phyloP scores from a whole-genome alignment of 2,797 vertebrate genomes.

The Takifugu ocellatus region DNA sequence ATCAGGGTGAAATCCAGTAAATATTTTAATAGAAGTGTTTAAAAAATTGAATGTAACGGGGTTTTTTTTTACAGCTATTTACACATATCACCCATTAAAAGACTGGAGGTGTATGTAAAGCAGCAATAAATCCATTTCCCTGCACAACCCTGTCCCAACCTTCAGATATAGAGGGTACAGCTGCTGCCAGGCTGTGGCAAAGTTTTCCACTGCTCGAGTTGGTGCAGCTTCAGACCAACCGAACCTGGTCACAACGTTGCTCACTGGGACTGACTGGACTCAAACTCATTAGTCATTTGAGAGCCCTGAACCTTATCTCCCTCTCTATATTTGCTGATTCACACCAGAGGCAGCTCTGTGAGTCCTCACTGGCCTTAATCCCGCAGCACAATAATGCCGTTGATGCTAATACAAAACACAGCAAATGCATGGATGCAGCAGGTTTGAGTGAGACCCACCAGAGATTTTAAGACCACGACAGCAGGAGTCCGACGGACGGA shows the following conservation, averaged over 20 bases:
- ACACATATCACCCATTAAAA: too few species aligned
- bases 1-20: constrained; percentile 36
- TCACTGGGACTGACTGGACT: neutral
- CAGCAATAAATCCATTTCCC: neutral
- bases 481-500: neutral
- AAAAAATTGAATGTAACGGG: too few species aligned
- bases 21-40: constrained; percentile 25
- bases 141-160: neutral
- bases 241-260: constrained; percentile 22
- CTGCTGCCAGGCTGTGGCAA: neutral
- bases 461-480: neutral
- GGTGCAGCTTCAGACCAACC: neutral
- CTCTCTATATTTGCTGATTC: constrained; percentile 13
- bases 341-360: constrained; percentile 17
- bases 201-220: too few species aligned
- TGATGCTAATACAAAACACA: constrained; percentile 17
- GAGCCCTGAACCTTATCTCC: constrained; percentile 15
- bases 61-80: constrained; percentile 19
- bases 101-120: neutral
- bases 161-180: too few species aligned
- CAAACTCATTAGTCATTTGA: constrained; percentile 31
- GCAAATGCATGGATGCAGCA: constrained; percentile 12
- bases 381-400: constrained; percentile 23
- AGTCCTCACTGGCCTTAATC: constrained; percentile 22
- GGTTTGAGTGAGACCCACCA: constrained; percentile 8